Evolutionary conservation across 2,888 invertebrate genomes (phyloP).

Genomic region (Ectemnius cavifrons): DNA sequence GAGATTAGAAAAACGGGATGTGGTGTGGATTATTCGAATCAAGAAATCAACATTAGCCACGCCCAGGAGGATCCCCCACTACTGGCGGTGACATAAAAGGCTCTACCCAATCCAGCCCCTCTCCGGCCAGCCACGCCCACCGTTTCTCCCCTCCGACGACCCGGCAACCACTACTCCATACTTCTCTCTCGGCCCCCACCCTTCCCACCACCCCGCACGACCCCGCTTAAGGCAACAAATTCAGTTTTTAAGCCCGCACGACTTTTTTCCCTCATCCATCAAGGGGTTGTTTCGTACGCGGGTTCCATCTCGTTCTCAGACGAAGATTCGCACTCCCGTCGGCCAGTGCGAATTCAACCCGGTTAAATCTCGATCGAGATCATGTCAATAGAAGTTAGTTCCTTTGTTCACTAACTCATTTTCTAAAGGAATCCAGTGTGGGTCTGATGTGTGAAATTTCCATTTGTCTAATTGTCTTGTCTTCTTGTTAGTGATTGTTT

Average conservation of each 20-base stretch:
- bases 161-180: conserved; percentile 61
- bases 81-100: background rate
- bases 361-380: background rate
- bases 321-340: too few relatives aligned
- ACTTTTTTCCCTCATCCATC: conserved; percentile 52
- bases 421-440: too few relatives aligned
- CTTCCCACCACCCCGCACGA: background rate
- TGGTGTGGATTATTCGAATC: conserved; percentile 15
- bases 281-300: conserved; percentile 73
- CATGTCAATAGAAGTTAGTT: conserved; percentile 34
- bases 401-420: conserved; percentile 48
- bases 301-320: background rate
- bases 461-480: too few relatives aligned
- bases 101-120: conserved; percentile 52
- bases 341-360: too few relatives aligned
- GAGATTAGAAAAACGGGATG: too few relatives aligned
- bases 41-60: conserved; percentile 47
- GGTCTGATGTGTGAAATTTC: too few relatives aligned
- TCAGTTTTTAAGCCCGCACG: conserved; percentile 71
- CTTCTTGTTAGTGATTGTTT: too few relatives aligned
- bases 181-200: conserved; percentile 60
- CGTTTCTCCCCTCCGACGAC: conserved; percentile 38
- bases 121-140: conserved; percentile 38
- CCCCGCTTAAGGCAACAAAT: conserved; percentile 59
- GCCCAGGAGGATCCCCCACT: conserved; percentile 34